Conservation (phyloP, 2,113 vertebrate genomes). For the Percina caprodes region DNA sequence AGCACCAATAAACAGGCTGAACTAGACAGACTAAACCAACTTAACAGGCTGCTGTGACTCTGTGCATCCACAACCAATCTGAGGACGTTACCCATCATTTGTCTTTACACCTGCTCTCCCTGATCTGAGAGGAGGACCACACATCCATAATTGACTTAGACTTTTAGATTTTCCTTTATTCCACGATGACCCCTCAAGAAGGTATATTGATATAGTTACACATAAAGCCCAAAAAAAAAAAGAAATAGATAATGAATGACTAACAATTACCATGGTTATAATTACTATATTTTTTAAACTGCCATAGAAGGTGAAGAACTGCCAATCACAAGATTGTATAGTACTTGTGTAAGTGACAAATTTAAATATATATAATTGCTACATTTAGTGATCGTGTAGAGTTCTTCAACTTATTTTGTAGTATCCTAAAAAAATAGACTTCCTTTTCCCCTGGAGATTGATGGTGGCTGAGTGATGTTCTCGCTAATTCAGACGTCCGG, state of each 20-base stretch:
- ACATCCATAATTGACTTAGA: not conserved
- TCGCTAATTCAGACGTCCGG: slow-evolving; percentile 52
- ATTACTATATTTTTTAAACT: not conserved
- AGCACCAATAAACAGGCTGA: slow-evolving; percentile 53
- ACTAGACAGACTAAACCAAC: slow-evolving; percentile 41
- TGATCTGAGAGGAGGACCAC: not conserved
- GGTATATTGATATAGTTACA: not conserved
- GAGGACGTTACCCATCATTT: slow-evolving; percentile 30
- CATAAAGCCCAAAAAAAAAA: not conserved
- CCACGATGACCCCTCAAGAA: not conserved
- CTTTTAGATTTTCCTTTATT: not conserved
- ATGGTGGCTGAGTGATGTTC: slow-evolving; percentile 41
- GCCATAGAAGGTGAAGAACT: not conserved
- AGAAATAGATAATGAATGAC: not conserved
- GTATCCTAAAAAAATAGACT: slow-evolving; percentile 1
- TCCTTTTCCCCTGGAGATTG: not conserved
- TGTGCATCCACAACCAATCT: slow-evolving; percentile 33
- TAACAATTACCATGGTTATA: not conserved
- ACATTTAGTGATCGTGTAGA: not conserved
- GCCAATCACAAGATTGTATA: not conserved
- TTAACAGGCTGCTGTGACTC: slow-evolving; percentile 29
- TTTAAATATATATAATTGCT: not conserved
- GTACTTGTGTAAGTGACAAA: not conserved
- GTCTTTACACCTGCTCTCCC: slow-evolving; percentile 26
- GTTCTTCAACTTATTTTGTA: not conserved